Evolutionary conservation across 2,888 invertebrate genomes (phyloP).

Genomic region (Myopa tessellatipennis): DNA sequence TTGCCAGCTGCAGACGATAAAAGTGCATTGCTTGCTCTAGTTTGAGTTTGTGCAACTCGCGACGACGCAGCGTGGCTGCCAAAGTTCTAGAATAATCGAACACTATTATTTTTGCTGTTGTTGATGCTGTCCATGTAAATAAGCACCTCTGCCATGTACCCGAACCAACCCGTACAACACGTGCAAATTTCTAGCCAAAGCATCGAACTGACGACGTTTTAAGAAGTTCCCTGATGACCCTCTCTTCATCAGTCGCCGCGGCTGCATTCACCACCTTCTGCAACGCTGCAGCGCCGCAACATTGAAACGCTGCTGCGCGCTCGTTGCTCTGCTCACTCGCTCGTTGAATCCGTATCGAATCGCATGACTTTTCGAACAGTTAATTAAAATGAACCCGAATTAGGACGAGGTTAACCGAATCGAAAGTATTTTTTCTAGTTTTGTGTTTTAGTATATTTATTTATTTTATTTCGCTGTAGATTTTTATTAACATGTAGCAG

Average conservation of each 20-base stretch:
- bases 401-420: constrained; percentile 65
- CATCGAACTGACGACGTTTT: background rate
- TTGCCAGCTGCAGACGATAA: constrained; percentile 28
- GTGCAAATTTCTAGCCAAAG: constrained; percentile 20
- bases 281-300: background rate
- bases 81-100: constrained; percentile 18
- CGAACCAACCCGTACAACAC: background rate
- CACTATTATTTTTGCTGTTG: background rate
- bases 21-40: constrained; percentile 32
- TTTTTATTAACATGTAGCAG: constrained; percentile 6
- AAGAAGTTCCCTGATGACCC: background rate
- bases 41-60: constrained; percentile 25
- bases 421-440: constrained; percentile 57
- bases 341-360: constrained; percentile 19
- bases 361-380: constrained; percentile 20
- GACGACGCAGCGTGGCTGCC: background rate
- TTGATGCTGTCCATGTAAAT: background rate
- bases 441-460: constrained; percentile 25
- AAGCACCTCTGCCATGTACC: no score
- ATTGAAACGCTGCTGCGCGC: no score
- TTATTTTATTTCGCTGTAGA: constrained; percentile 14
- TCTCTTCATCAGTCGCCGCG: background rate
- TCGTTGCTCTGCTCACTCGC: background rate
- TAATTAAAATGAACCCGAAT: constrained; percentile 67
- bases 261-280: background rate